phyloP scores from a whole-genome alignment of 2,113 vertebrate genomes.

The Patagioenas fasciata region DNA sequence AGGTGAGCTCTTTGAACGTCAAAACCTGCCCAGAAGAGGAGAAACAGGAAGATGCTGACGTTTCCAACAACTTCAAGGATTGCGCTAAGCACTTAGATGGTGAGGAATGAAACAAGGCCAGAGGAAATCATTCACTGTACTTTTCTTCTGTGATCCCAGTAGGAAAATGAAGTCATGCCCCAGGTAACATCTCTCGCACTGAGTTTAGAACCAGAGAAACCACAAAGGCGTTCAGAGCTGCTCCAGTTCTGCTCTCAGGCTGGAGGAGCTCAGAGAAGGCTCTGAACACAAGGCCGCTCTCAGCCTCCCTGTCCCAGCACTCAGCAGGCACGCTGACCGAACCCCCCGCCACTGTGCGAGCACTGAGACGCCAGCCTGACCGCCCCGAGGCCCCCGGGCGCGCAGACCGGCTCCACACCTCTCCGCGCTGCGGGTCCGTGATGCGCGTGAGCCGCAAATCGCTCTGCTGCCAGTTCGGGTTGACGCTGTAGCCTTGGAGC shows the following conservation, averaged over 20 bases:
- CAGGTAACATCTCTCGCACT: background rate
- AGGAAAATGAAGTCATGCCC: background rate
- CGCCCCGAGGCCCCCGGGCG: background rate
- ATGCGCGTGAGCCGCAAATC: conserved; percentile 93
- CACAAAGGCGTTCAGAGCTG: background rate
- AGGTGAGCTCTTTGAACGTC: conserved; percentile 97
- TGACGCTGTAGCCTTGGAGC: conserved; percentile 95
- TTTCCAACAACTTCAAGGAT: background rate
- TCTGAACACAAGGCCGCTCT: background rate
- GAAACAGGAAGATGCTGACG: background rate
- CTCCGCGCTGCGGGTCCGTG: conserved; percentile 91
- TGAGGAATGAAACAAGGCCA: background rate
- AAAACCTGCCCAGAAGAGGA: conserved; percentile 82
- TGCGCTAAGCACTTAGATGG: background rate
- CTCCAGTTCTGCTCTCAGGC: background rate
- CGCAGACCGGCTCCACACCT: conserved; percentile 72
- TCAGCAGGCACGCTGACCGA: background rate
- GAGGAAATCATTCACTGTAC: rapidly evolving
- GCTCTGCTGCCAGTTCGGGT: conserved; percentile 93
- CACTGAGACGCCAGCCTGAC: background rate
- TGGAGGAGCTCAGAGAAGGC: background rate
- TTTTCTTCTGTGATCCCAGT: background rate
- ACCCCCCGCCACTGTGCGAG: background rate
- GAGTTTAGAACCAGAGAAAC: background rate
- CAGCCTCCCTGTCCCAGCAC: background rate